A percentile compares a stretch with the other conserved stretches of the same genome.
These are phyloP conservation scores for Diglossa cyanea DNA, from an alignment of 2,797 vertebrate species.

Conservation along the genomic window DNA sequence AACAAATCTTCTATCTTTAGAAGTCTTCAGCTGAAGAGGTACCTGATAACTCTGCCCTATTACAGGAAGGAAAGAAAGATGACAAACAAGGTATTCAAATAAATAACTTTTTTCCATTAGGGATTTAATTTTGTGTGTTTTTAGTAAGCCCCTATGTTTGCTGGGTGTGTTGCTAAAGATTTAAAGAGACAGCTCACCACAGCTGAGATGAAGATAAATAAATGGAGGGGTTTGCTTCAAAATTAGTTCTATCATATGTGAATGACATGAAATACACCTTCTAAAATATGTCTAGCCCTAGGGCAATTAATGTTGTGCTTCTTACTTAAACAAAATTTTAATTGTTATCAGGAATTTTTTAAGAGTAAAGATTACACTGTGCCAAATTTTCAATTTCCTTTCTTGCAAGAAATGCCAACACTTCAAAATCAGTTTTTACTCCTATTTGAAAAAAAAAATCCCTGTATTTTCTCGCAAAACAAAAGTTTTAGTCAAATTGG, in stretches of 20 bases:
- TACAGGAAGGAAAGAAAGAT: slow-evolving; percentile 69
- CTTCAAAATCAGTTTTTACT: background rate
- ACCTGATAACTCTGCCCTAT: slow-evolving; percentile 62
- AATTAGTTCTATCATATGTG: background rate
- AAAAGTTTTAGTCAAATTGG: background rate
- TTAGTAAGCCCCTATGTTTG: background rate
- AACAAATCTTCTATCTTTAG: slow-evolving; percentile 52
- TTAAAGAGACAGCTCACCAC: background rate
- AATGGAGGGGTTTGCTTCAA: background rate
- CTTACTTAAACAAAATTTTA: background rate
- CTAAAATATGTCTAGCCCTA: background rate
- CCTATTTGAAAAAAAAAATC: background rate
- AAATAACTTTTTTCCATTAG: background rate
- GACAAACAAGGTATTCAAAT: slow-evolving; percentile 76
- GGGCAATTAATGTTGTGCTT: background rate
- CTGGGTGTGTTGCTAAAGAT: background rate
- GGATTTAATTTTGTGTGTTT: background rate
- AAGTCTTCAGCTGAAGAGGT: slow-evolving; percentile 69
- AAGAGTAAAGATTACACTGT: background rate
- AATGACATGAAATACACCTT: background rate
- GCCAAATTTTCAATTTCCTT: background rate
- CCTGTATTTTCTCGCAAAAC: background rate
- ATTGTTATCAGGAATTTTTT: background rate
- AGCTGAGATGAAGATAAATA: background rate
- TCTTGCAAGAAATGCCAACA: background rate